Percentiles rank a stretch among this genome's conserved stretches.
Conservation (phyloP, 1,140 invertebrate genomes). For the Hirudo medicinalis region DNA sequence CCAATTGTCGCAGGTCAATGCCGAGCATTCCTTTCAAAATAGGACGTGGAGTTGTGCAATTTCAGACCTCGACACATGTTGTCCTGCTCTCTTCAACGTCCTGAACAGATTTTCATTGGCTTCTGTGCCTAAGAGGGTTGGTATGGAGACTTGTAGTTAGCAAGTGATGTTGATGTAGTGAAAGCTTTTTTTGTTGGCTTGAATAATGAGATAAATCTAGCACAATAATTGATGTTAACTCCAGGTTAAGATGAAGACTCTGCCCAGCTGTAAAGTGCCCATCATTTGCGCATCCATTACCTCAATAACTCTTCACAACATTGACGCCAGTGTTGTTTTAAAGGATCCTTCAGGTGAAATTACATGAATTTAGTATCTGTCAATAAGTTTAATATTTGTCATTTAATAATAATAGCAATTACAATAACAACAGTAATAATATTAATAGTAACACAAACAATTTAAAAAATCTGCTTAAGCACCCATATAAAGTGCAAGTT, state of each 20-base stretch:
- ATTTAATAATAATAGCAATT: no score
- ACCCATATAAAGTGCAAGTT: no score
- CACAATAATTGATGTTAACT: no score
- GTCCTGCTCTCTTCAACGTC: not conserved
- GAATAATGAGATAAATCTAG: no score
- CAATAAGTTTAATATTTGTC: no score
- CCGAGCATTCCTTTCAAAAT: not conserved
- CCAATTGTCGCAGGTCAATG: not conserved
- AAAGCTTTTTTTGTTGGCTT: no score
- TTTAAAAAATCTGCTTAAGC: no score
- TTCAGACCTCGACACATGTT: not conserved
- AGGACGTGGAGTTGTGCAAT: not conserved
- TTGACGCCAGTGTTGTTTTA: not conserved
- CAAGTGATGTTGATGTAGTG: not conserved
- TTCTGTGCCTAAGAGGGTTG: conserved; percentile 1
- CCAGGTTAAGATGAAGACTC: not conserved
- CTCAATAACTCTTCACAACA: not conserved
- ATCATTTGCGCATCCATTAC: not conserved
- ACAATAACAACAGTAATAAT: no score
- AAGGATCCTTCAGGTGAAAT: no score
- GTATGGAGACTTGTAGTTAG: not conserved
- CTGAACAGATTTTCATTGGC: conserved; percentile 1
- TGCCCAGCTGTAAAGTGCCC: conserved; percentile 3
- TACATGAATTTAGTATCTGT: no score
- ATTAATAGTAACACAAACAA: no score